A percentile compares a stretch with the other conserved stretches of the same genome.
Conservation (phyloP, 2,797 vertebrate species). For the Adelosebastes latens region DNA sequence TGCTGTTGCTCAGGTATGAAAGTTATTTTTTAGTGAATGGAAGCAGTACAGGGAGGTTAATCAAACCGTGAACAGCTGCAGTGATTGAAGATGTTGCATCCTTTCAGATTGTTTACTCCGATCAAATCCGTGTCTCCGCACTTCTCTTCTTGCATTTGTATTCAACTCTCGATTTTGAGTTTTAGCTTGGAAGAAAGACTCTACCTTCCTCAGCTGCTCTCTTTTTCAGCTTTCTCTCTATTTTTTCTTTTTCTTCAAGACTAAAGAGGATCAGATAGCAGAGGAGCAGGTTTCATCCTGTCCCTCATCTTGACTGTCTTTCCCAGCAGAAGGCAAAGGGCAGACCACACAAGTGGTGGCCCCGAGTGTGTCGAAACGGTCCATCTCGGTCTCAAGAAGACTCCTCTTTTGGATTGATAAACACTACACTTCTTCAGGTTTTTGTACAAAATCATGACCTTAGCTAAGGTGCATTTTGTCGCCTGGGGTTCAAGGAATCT, state of each 20-base stretch:
- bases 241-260: constrained; percentile 1
- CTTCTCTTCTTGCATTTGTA: background rate
- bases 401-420: constrained; percentile 4
- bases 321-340: constrained; percentile 51
- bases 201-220: background rate
- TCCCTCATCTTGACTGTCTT: constrained; percentile 25
- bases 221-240: background rate
- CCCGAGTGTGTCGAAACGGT: constrained; percentile 14
- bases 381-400: constrained; percentile 1
- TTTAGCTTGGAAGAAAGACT: background rate
- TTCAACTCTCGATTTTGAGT: background rate
- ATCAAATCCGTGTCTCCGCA: background rate
- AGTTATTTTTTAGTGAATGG: background rate
- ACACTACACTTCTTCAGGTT: background rate
- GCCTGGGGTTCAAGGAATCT: constrained; percentile 1
- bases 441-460: background rate
- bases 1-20: background rate
- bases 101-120: background rate
- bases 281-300: constrained; percentile 61
- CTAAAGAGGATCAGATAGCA: constrained; percentile 40
- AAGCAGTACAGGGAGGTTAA: background rate
- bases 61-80: background rate
- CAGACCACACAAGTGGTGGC: constrained; percentile 55
- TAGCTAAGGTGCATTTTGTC: background rate
- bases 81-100: background rate